Evolutionary conservation across 2,113 vertebrate genomes (phyloP).

Genomic region (Hydrolagus affinis): DNA sequence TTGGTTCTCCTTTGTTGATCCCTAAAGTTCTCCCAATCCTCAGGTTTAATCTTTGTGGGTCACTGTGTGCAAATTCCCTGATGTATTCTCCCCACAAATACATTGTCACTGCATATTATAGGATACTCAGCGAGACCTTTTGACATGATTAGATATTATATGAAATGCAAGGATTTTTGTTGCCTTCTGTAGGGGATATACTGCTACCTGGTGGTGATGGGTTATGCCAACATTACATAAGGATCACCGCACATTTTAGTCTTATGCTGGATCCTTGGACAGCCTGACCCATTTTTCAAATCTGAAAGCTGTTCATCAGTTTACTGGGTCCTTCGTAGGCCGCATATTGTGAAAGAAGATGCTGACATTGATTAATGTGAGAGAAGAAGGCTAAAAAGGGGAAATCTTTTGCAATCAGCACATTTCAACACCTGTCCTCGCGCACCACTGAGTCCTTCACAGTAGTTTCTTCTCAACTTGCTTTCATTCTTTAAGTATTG

Average conservation of each 20-base stretch:
- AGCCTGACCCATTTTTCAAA: neutral
- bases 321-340: neutral
- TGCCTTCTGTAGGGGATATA: too few species aligned
- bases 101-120: too few species aligned
- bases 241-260: too few species aligned
- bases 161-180: neutral
- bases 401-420: neutral
- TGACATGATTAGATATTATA: neutral
- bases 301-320: neutral
- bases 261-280: too few species aligned
- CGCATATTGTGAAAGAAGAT: neutral
- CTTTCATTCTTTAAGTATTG: neutral
- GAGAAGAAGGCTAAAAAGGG: neutral
- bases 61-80: too few species aligned
- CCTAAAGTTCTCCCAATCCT: too few species aligned
- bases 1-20: too few species aligned
- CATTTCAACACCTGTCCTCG: slow-evolving; percentile 1
- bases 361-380: slow-evolving; percentile 5
- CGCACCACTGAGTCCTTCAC: neutral
- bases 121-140: too few species aligned
- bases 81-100: too few species aligned
- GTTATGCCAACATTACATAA: too few species aligned
- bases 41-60: too few species aligned
- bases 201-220: too few species aligned
- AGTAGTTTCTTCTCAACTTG: neutral